Evolutionary conservation across 1,140 invertebrate genomes (phyloP).

Genomic region (Prorops nasuta): DNA sequence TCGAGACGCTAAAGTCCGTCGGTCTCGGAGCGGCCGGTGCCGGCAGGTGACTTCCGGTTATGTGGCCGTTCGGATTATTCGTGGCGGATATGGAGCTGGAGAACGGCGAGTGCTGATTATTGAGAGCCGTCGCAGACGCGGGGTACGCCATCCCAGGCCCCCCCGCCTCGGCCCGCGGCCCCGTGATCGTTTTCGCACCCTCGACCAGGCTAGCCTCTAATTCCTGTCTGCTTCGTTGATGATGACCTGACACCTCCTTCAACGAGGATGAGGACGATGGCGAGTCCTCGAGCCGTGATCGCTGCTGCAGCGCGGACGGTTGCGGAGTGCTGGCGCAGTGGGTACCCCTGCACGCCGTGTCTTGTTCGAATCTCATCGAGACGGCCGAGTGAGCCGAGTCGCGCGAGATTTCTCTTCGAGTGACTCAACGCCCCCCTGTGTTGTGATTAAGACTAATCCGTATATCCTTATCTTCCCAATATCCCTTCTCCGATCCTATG

Average conservation of each 20-base stretch:
- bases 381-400: constrained; percentile 48
- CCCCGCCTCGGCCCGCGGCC: constrained; percentile 51
- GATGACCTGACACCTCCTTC: constrained; percentile 40
- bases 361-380: constrained; percentile 59
- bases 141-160: constrained; percentile 57
- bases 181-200: constrained; percentile 53
- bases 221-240: constrained; percentile 34
- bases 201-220: constrained; percentile 46
- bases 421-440: constrained; percentile 35
- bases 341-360: constrained; percentile 57
- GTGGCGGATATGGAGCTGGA: constrained; percentile 31
- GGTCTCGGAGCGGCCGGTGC: constrained; percentile 68
- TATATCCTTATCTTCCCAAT: neutral
- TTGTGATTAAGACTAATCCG: neutral
- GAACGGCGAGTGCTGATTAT: constrained; percentile 52
- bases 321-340: constrained; percentile 58
- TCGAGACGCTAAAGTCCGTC: constrained; percentile 90
- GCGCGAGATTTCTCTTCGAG: constrained; percentile 51
- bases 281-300: constrained; percentile 27
- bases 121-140: constrained; percentile 50
- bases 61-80: constrained; percentile 47
- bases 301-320: constrained; percentile 45
- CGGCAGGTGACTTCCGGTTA: constrained; percentile 59
- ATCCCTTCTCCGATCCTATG: neutral
- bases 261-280: constrained; percentile 12